Conservation (phyloP, 1,140 invertebrate genomes). For the Pectinophora gossypiella region DNA sequence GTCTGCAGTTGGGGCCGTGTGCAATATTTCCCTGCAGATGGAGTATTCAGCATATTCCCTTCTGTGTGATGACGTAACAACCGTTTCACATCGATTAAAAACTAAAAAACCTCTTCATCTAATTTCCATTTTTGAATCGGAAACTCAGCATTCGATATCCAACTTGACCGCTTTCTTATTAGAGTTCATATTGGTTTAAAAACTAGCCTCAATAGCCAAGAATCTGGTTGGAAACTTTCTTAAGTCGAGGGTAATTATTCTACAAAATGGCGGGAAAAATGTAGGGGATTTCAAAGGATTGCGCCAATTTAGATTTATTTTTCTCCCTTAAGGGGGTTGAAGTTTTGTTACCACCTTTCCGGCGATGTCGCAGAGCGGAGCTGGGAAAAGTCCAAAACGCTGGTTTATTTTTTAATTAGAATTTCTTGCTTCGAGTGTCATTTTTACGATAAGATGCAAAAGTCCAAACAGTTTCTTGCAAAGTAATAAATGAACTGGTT, state of each 20-base stretch:
- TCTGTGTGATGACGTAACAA: not conserved
- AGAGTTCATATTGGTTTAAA: conserved; percentile 18
- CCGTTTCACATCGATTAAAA: not conserved
- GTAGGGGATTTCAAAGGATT: conserved; percentile 64
- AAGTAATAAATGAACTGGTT: no score
- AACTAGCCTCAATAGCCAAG: conserved; percentile 12
- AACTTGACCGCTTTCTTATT: not conserved
- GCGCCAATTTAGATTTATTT: conserved; percentile 70
- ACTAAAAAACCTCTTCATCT: not conserved
- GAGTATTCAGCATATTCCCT: no score
- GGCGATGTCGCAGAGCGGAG: conserved; percentile 8
- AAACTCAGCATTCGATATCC: conserved; percentile 8
- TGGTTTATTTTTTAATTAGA: no score
- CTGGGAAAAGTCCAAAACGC: not conserved
- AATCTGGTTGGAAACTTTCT: conserved; percentile 47
- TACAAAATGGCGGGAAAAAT: conserved; percentile 61
- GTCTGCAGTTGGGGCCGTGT: no score
- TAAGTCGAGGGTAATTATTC: conserved; percentile 53
- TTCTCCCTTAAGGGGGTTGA: conserved; percentile 43
- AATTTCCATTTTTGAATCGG: not conserved
- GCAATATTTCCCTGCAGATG: no score
- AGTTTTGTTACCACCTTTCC: conserved; percentile 46
- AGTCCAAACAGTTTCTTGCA: no score
- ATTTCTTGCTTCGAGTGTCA: no score
- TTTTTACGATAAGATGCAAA: no score